Evolutionary conservation across 2,888 invertebrate genomes (phyloP).

Genomic region (Catocala fraxini): DNA sequence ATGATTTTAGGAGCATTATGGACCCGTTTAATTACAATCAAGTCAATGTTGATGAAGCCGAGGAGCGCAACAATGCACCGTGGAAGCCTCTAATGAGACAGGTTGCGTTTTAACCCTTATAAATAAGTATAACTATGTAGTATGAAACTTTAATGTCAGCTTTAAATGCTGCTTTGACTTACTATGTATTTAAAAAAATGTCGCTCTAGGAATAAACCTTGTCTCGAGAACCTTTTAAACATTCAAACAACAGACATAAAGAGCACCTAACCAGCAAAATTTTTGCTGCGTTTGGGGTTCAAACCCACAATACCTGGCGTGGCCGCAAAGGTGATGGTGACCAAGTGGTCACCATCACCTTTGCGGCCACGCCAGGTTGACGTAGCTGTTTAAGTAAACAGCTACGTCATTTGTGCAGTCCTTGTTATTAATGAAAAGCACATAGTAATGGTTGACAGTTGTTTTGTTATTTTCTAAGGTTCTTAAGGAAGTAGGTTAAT

Average conservation of each 20-base stretch:
- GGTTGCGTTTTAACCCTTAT: slow-evolving; percentile 13
- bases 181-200: too few species aligned
- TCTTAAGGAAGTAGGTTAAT: slow-evolving; percentile 4
- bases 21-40: slow-evolving; percentile 14
- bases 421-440: neutral
- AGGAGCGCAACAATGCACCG: slow-evolving; percentile 22
- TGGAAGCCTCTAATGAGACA: slow-evolving; percentile 37
- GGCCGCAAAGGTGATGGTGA: too few species aligned
- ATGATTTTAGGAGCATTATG: slow-evolving; percentile 1
- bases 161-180: neutral
- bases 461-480: neutral
- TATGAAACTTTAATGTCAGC: neutral
- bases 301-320: too few species aligned
- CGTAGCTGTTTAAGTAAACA: too few species aligned
- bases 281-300: too few species aligned
- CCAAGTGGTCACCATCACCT: too few species aligned
- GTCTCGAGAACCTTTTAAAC: too few species aligned
- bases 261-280: too few species aligned
- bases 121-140: slow-evolving; percentile 1
- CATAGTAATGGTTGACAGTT: neutral
- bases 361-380: too few species aligned
- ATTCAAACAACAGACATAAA: too few species aligned
- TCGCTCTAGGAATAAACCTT: too few species aligned
- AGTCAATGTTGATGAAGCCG: slow-evolving; percentile 27
- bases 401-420: too few species aligned